A percentile compares a stretch with the other conserved stretches of the same genome.
Evolutionary conservation across 2,888 invertebrate species (phyloP).

Genomic region (Xanthia togata): DNA sequence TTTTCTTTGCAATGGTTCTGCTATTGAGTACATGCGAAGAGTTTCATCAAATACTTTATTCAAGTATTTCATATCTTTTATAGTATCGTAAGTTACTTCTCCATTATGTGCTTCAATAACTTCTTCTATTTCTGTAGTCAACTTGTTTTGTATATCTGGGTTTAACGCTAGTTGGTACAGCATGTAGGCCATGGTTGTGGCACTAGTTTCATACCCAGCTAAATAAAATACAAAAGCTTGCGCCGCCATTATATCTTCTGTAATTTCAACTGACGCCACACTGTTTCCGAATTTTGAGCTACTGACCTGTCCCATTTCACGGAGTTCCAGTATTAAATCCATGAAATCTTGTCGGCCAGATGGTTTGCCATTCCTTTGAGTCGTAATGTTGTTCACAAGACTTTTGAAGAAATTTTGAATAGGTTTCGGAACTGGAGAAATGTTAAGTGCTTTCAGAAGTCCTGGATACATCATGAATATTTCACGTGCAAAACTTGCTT

Average conservation of each 20-base stretch:
- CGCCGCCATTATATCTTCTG: constrained; percentile 77
- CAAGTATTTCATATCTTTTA: constrained; percentile 81
- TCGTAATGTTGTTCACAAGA: constrained; percentile 67
- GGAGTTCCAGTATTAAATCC: constrained; percentile 76
- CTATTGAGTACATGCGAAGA: constrained; percentile 84
- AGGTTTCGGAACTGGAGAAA: constrained; percentile 66
- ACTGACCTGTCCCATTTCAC: constrained; percentile 67
- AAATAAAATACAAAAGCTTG: constrained; percentile 84
- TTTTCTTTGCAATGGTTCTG: constrained; percentile 78
- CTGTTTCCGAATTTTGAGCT: constrained; percentile 61
- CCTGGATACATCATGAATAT: constrained; percentile 75
- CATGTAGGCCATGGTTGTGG: constrained; percentile 79
- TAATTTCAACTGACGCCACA: constrained; percentile 67
- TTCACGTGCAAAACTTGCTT: constrained; percentile 56
- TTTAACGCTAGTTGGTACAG: constrained; percentile 64
- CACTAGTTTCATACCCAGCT: constrained; percentile 85
- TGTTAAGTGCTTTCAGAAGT: constrained; percentile 69
- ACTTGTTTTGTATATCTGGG: constrained; percentile 79
- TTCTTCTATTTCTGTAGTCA: constrained; percentile 75
- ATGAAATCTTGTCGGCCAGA: constrained; percentile 75
- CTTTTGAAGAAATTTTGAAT: constrained; percentile 68
- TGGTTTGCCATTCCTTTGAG: constrained; percentile 72
- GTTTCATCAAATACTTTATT: constrained; percentile 81
- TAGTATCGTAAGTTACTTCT: constrained; percentile 78
- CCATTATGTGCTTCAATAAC: constrained; percentile 73